Conservation (phyloP, 2,113 vertebrate genomes). For the Hyperoodon ampullatus region DNA sequence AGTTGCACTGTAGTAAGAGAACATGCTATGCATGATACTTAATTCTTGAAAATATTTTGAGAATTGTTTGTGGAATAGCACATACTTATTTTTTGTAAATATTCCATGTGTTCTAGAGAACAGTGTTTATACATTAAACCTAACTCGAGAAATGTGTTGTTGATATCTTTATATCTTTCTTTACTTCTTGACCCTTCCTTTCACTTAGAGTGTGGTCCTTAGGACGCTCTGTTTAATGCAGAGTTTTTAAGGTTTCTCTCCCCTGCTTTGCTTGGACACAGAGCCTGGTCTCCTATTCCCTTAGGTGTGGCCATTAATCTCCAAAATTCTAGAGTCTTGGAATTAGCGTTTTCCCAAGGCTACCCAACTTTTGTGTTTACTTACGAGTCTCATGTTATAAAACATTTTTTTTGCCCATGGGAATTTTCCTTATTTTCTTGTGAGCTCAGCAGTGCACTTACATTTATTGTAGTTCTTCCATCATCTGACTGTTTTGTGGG, state of each 20-base stretch:
- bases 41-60: constrained; percentile 10
- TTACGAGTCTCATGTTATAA: constrained; percentile 35
- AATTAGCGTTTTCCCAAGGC: constrained; percentile 18
- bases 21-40: not conserved
- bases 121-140: not conserved
- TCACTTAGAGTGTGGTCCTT: not conserved
- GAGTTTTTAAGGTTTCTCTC: not conserved
- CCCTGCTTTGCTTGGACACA: not conserved
- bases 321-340: constrained; percentile 9
- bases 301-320: constrained; percentile 28
- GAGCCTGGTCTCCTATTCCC: not conserved
- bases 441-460: not conserved
- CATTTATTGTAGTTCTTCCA: not conserved
- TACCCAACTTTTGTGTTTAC: not conserved
- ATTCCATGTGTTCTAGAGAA: not conserved
- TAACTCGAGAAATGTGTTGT: not conserved
- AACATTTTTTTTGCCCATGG: not conserved
- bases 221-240: not conserved
- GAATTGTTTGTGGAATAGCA: not conserved
- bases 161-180: not conserved
- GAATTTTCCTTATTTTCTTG: not conserved
- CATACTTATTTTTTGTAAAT: not conserved
- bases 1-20: not conserved
- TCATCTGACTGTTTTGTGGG: not conserved
- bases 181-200: not conserved